Evolutionary conservation across 2,113 vertebrate genomes (phyloP).

Genomic region (Lophotis ruficrista): DNA sequence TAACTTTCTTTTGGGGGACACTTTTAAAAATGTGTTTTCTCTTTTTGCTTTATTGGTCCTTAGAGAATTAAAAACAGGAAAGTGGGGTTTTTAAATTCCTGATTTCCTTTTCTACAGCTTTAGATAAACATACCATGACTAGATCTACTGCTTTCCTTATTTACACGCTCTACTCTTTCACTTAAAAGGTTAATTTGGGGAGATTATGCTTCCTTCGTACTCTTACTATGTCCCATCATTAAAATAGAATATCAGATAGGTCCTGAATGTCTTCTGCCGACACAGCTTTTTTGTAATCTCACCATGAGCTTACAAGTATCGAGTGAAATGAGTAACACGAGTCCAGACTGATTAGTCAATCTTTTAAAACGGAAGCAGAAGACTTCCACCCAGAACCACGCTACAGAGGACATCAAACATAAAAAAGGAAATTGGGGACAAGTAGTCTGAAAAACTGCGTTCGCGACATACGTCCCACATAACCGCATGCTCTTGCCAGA

Average conservation of each 20-base stretch:
- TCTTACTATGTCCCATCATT: not conserved
- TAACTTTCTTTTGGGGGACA: not conserved
- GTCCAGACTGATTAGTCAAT: conserved; percentile 32
- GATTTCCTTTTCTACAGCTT: not conserved
- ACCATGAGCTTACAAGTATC: not conserved
- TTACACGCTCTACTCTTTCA: not conserved
- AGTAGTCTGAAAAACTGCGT: conserved; percentile 18
- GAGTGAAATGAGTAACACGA: conserved; percentile 42
- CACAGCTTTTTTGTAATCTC: not conserved
- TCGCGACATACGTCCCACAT: conserved; percentile 26
- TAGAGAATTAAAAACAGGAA: not conserved
- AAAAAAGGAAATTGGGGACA: conserved; percentile 63
- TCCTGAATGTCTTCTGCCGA: not conserved
- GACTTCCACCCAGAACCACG: conserved; percentile 36
- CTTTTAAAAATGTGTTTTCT: not conserved
- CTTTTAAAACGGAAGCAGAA: conserved; percentile 48
- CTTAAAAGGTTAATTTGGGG: not conserved
- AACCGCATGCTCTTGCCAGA: conserved; percentile 19
- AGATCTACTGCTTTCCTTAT: not conserved
- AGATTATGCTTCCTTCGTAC: not conserved
- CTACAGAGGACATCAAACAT: not conserved
- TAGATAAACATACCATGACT: not conserved
- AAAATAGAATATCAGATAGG: not conserved
- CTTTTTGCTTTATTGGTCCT: not conserved
- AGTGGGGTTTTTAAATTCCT: not conserved